Percentiles rank a stretch among this genome's conserved stretches.
phyloP scores from a whole-genome alignment of 2,888 invertebrate genomes.

The Drosophila pseudotalamancana region DNA sequence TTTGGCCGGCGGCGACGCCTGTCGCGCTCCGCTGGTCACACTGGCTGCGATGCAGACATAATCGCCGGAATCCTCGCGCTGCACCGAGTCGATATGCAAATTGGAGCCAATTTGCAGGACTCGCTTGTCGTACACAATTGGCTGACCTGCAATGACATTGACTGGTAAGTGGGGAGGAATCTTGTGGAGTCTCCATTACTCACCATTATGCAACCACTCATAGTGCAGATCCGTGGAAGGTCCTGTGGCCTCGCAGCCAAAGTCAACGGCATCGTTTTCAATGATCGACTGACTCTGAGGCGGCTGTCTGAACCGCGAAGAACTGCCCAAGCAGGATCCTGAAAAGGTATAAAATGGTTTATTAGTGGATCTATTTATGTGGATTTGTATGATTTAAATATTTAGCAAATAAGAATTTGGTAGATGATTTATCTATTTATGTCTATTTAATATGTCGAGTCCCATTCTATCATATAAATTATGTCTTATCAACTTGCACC shows the following conservation, averaged over 20 bases:
- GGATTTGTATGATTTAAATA: too few relatives aligned
- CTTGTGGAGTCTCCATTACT: constrained; percentile 29
- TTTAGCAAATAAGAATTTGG: too few relatives aligned
- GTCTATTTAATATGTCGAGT: too few relatives aligned
- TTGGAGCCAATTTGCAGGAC: constrained; percentile 82
- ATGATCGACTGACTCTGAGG: constrained; percentile 83
- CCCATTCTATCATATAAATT: too few relatives aligned
- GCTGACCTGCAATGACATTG: constrained; percentile 76
- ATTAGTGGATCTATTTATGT: constrained; percentile 8
- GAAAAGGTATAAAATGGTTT: background rate
- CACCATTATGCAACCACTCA: constrained; percentile 83
- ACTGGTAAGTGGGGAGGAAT: background rate
- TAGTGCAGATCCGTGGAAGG: constrained; percentile 73
- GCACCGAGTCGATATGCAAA: constrained; percentile 82
- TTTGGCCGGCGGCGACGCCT: constrained; percentile 84
- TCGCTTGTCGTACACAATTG: constrained; percentile 81
- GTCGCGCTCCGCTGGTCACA: constrained; percentile 83
- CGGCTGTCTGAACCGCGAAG: constrained; percentile 81
- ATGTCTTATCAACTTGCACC: too few relatives aligned
- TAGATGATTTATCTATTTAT: too few relatives aligned
- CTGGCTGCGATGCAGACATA: constrained; percentile 84
- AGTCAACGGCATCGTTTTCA: constrained; percentile 82
- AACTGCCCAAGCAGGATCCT: constrained; percentile 49
- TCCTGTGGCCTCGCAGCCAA: constrained; percentile 81
- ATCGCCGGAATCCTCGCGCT: constrained; percentile 82